phyloP scores from a whole-genome alignment of 2,797 vertebrate species.

The Allobates femoralis region DNA sequence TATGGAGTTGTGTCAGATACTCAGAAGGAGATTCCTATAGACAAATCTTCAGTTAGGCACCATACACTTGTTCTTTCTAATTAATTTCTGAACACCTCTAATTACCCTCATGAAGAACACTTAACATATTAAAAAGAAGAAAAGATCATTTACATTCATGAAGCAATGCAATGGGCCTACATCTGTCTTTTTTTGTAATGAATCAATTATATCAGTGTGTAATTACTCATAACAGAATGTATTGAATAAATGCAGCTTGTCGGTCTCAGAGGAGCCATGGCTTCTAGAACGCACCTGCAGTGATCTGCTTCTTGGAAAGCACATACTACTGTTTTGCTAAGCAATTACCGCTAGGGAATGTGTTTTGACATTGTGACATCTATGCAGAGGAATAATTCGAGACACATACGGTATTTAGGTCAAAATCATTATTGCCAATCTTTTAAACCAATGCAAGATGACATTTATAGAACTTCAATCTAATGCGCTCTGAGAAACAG shows the following conservation, averaged over 20 bases:
- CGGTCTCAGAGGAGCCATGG: conserved; percentile 77
- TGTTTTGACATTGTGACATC: background rate
- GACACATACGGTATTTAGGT: background rate
- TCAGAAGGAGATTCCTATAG: background rate
- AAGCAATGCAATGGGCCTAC: conserved; percentile 75
- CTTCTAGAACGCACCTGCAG: conserved; percentile 80
- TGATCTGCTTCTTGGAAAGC: conserved; percentile 74
- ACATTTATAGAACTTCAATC: background rate
- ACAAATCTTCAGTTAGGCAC: background rate
- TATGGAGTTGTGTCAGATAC: background rate
- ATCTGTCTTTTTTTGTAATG: conserved; percentile 83
- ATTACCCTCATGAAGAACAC: background rate
- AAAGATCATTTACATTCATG: conserved; percentile 71
- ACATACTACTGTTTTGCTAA: background rate
- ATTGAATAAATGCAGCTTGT: conserved; percentile 78
- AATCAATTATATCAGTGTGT: conserved; percentile 78
- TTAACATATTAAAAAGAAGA: conserved; percentile 23
- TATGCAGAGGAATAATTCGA: background rate
- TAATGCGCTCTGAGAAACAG: background rate
- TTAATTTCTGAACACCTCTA: conserved; percentile 5
- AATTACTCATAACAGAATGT: conserved; percentile 83
- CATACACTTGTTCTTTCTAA: background rate
- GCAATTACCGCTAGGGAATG: background rate
- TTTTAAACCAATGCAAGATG: background rate
- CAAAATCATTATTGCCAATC: background rate